Evolutionary conservation across 35 echinoderm and acorn worm species (phyloP), one percentile per base, ranked within the genome.

Genomic region (Anneissia japonica): DNA sequence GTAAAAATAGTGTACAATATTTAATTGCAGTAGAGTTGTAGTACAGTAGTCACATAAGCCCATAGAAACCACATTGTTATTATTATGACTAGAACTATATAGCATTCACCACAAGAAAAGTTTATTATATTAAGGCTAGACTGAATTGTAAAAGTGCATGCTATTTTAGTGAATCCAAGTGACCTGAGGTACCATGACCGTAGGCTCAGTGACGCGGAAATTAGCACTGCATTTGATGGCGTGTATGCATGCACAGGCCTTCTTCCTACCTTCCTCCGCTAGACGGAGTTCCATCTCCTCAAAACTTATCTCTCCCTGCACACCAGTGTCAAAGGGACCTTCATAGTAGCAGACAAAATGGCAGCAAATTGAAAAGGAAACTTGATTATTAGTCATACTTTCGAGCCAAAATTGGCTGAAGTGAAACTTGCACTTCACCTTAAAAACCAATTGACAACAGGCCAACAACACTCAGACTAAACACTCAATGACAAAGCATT

Each of bases 201-300:
- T 31, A 77, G 31, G 76, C 3, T 4, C 33, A 3, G 76, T 77
- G 36, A 85, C 39, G 56, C 16, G 30, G 80, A 40, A 19, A 40
- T 82, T 40, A 82, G 14, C 39, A 7, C 39, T 36, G 23, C 12
- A 12, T 79, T 30, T 81, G 11, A 38, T n/a, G 31, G 31, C 35
- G 23, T 31, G 34, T 30, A 39, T 79, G 30, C 76, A 79, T 14
- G n/a, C 12, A 3, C 2, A 1, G 1, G 9, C 5, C 29, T 35
- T 4, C 41, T 74, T 87, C 84, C 80, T 91, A 92, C 90, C 95
- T 88, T 91, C 87, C 37, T 86, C 90, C 26, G 93, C 93, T 45
- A 91, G 80, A 10, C 95, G 73, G 78, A 88, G 88, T 74, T 97
- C 95, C 95, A 97, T 91, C 77, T 97, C 95, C 36, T 93, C 95